Conservation (phyloP, 2,797 vertebrate genomes). For the Girardinus metallicus region DNA sequence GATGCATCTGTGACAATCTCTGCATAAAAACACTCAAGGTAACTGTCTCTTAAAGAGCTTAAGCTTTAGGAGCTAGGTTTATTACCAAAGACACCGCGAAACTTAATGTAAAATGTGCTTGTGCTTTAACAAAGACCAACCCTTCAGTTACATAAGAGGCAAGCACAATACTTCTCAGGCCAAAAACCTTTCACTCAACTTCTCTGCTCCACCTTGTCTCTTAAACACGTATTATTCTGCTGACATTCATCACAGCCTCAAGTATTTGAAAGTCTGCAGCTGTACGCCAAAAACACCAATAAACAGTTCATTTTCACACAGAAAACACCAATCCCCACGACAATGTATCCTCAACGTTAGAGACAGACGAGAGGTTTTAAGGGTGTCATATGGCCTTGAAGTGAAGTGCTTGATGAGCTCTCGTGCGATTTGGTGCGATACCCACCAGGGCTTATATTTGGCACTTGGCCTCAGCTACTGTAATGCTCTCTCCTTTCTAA, state of each 20-base stretch:
- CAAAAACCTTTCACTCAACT: not conserved
- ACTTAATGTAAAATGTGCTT: not conserved
- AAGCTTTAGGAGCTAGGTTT: not conserved
- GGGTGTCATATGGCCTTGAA: slow-evolving; percentile 16
- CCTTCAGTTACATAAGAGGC: not conserved
- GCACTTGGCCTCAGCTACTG: not conserved
- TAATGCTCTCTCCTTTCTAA: not conserved
- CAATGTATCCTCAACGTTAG: slow-evolving; percentile 46
- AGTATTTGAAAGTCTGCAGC: slow-evolving; percentile 43
- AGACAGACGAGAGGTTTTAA: slow-evolving; percentile 45
- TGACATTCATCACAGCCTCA: slow-evolving; percentile 6
- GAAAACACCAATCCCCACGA: slow-evolving; percentile 16
- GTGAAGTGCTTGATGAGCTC: slow-evolving; percentile 18
- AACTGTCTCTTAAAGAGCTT: not conserved
- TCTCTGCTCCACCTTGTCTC: not conserved
- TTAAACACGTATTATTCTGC: slow-evolving; percentile 16
- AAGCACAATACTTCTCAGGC: not conserved
- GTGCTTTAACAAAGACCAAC: not conserved
- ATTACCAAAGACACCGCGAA: not conserved
- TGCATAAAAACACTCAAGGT: not conserved
- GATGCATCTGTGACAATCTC: not conserved
- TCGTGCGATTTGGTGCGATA: not conserved
- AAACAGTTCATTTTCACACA: slow-evolving; percentile 11
- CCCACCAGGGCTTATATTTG: slow-evolving; percentile 10
- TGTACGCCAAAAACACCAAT: not conserved